A percentile compares a stretch with the other conserved stretches of the same genome.
These are phyloP conservation scores for Laspeyria flexula DNA, from an alignment of 2,888 invertebrate species.

Conservation along the genomic window DNA sequence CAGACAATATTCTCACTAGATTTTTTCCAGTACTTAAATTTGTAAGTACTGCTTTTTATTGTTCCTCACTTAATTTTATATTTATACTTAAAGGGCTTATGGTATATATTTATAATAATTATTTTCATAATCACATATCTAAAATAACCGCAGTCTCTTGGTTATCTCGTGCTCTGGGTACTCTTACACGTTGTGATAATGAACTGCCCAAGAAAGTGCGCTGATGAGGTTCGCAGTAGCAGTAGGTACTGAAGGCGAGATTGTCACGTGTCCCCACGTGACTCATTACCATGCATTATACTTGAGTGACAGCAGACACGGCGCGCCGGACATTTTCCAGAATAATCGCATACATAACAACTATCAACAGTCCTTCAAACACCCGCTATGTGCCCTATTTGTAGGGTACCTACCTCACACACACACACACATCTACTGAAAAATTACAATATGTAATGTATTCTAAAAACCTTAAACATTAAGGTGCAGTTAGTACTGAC, in stretches of 20 bases:
- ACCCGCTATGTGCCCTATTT: slow-evolving; percentile 35
- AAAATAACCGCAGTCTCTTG: too few relatives aligned
- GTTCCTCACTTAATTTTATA: slow-evolving; percentile 11
- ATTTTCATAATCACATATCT: too few relatives aligned
- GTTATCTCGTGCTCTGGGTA: too few relatives aligned
- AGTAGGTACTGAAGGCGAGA: too few relatives aligned
- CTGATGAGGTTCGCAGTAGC: too few relatives aligned
- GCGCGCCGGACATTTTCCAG: slow-evolving; percentile 55
- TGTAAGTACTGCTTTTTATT: slow-evolving; percentile 45
- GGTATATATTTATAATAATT: too few relatives aligned
- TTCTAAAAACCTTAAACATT: too few relatives aligned
- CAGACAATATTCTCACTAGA: slow-evolving; percentile 45
- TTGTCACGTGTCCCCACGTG: slow-evolving; percentile 67
- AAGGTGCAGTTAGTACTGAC: too few relatives aligned
- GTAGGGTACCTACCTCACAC: slow-evolving; percentile 17
- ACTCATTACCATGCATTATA: slow-evolving; percentile 64
- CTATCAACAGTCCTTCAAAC: slow-evolving; percentile 38
- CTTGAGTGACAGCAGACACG: slow-evolving; percentile 59
- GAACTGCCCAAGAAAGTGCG: too few relatives aligned
- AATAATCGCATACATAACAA: slow-evolving; percentile 52
- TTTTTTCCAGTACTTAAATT: slow-evolving; percentile 50
- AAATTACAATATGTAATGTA: too few relatives aligned
- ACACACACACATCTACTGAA: neutral
- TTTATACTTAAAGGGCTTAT: too few relatives aligned
- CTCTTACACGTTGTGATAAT: too few relatives aligned